Evolutionary conservation across 2,113 vertebrate species (phyloP), one percentile per base, ranked within the genome.

Genomic region (Bubo bubo): DNA sequence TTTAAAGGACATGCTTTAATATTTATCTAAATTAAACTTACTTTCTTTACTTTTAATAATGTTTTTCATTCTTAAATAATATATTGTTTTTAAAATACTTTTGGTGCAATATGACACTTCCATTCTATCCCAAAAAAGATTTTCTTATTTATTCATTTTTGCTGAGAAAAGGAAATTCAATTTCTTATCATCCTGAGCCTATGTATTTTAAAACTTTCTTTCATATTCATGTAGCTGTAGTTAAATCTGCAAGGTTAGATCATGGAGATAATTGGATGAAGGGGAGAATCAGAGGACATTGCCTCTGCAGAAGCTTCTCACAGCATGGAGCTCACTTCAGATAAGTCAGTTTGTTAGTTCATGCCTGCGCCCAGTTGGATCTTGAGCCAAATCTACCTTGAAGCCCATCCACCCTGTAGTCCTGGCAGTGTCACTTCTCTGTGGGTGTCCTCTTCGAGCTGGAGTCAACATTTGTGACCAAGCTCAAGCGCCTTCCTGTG

Each of bases 241-340:
- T 59, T 90, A 85, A 84, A 93, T 34, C 58, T 68, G n/a, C 56
- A 75, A 73, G 52, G 85, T 84, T 96, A 75, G 67, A 76, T 50
- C 59, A 4, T 12, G 62, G 66, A 45, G 28, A 35, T 39, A 50
- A 56, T 21, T 56, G 63, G 64, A 77, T 63, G 71, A 75, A 86
- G 74, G 87, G 59, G 60, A 37, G 26, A 76, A 16, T 53, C 7
- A 2, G 53, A 82, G 73, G 85, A 58, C 30, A 5, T 15, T 62
- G 79, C 39, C 55, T 88, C 55, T 52, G 79, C 72, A 91, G 72
- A 58, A 74, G 68, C 68, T 89, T 63, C 56, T 87, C 73, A 53
- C 50, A 63, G 83, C 86, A 15, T 34, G 79, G 73, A 74, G n/a
- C 32, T 83, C 74, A 41, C 59, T 86, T 63, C 83, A 79, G 64